Evolutionary conservation across 2,888 invertebrate genomes (phyloP).

Genomic region (Flexamia atlantica): DNA sequence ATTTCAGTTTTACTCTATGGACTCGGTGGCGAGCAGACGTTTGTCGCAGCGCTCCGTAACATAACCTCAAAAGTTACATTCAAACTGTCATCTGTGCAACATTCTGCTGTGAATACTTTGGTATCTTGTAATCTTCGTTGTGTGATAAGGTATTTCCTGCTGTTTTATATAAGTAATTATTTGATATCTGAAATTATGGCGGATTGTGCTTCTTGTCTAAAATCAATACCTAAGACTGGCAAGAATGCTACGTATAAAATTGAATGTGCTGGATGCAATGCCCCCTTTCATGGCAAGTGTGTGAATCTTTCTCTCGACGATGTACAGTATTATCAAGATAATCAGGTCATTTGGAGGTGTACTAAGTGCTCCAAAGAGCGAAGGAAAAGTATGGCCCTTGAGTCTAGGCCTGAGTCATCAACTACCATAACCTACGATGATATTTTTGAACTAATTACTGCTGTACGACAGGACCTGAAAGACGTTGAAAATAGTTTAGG

Average conservation of each 20-base stretch:
- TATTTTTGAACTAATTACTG: conserved; percentile 2
- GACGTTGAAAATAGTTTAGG: conserved; percentile 4
- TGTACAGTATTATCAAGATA: conserved; percentile 31
- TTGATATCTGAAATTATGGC: not conserved
- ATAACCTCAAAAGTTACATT: conserved; percentile 21
- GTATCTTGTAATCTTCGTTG: not conserved
- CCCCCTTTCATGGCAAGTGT: conserved; percentile 32
- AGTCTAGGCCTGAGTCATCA: conserved; percentile 15
- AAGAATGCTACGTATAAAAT: conserved; percentile 7
- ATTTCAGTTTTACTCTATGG: no score
- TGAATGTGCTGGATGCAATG: conserved; percentile 6
- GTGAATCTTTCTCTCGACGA: not conserved
- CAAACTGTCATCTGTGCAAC: conserved; percentile 1
- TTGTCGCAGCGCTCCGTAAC: not conserved
- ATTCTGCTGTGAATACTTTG: not conserved
- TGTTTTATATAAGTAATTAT: not conserved
- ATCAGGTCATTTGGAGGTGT: conserved; percentile 29
- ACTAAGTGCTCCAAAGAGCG: not conserved
- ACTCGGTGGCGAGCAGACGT: conserved; percentile 1
- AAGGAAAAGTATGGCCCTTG: conserved; percentile 17
- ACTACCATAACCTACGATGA: conserved; percentile 6
- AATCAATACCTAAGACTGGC: conserved; percentile 17
- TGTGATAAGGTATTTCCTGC: not conserved
- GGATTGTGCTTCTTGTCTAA: conserved; percentile 26
- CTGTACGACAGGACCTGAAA: conserved; percentile 6